Conservation (phyloP, 2,888 invertebrate species). For the Nineta flava region DNA sequence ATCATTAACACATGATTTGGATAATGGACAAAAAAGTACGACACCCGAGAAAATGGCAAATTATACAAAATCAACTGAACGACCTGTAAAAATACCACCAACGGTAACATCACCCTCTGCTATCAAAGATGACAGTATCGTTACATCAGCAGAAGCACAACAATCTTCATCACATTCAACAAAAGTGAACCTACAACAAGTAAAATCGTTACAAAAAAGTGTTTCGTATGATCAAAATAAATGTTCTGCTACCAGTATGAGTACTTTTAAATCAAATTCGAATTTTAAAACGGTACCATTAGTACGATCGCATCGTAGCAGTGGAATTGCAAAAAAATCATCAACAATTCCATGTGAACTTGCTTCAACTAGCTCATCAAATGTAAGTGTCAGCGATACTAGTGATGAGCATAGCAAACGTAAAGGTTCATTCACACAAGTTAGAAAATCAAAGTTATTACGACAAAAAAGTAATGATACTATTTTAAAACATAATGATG, state of each 20-base stretch:
- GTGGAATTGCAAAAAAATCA: not conserved
- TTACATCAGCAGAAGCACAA: not conserved
- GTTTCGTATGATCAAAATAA: constrained; percentile 4
- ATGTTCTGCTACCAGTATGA: too few species aligned
- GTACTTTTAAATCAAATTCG: not conserved
- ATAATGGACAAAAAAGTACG: constrained; percentile 15
- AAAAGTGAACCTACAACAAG: constrained; percentile 23
- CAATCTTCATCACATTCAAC: constrained; percentile 3
- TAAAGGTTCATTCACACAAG: not conserved
- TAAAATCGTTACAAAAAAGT: constrained; percentile 16
- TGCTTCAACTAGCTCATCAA: not conserved
- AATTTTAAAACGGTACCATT: constrained; percentile 7
- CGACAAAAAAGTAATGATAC: constrained; percentile 2
- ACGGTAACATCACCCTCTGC: not conserved
- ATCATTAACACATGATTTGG: constrained; percentile 25
- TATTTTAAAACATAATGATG: not conserved
- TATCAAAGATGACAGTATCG: not conserved
- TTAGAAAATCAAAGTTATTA: not conserved
- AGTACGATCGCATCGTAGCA: constrained; percentile 3
- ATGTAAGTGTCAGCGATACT: not conserved
- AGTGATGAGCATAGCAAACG: not conserved
- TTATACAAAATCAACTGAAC: constrained; percentile 33
- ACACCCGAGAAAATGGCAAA: not conserved
- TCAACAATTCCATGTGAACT: not conserved
- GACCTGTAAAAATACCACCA: constrained; percentile 32